Evolutionary conservation across 1,140 invertebrate genomes (phyloP), one percentile per base, ranked within the genome.

Genomic region (Ceratitis capitata): DNA sequence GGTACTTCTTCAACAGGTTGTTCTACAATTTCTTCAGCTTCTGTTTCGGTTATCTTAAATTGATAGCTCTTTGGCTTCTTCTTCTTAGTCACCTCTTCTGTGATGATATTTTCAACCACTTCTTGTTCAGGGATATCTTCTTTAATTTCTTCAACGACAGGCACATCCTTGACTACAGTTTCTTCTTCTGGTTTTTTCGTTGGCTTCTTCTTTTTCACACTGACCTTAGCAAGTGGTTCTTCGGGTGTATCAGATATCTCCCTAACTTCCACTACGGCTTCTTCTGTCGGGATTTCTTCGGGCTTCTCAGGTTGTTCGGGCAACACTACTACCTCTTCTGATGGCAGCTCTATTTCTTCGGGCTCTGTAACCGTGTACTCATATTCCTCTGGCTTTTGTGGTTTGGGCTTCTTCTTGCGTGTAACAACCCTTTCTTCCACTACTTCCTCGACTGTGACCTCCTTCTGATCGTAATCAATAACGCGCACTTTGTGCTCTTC

Each of bases 361-460:
- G 85, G 85, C 51, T 83, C 82, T 49, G 82, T 23, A 69, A 85
- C 23, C 10, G 42, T 84, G 32, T 64, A 51, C 49, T 85, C 85
- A 85, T 85, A 85, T 45, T 85, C 85, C n/a, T 85, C 85, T 7
- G 85, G 85, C 53, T 92, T 88, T 85, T 93, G 88, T 87, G 92
- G 92, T 85, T 92, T 92, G 3, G 88, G 90, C 85, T 88, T 90
- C 87, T 90, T 89, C 86, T 89, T 89, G 61, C 89, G 89, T 35
- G 87, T 90, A 23, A 93, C 92, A 29, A 89, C 88, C 74, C 87
- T 86, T 86, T 92, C 91, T 88, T 88, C 87, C 45, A 91, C 85
- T 83, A 93, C 89, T 84, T 91, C 89, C 86, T 92, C 92, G 19
- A 88, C 84, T 56, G 89, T 91, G 61, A 91, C 87, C 16, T 91